Evolutionary conservation across 2,113 vertebrate species (phyloP).

Genomic region (Gavia stellata): DNA sequence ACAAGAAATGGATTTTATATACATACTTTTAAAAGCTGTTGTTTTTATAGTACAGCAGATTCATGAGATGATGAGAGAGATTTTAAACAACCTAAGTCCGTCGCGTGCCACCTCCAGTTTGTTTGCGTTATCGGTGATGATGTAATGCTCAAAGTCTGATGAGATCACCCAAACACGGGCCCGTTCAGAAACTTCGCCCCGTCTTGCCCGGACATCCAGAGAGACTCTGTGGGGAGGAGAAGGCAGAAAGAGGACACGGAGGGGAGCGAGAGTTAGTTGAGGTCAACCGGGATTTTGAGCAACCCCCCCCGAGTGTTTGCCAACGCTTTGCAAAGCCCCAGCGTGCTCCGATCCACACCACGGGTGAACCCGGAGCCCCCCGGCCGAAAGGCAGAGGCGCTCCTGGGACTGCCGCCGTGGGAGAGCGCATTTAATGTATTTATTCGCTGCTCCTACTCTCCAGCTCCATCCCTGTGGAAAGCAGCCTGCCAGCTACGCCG

Average conservation of each 20-base stretch:
- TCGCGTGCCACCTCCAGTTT: conserved; percentile 79
- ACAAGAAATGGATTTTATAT: conserved; percentile 79
- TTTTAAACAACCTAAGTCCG: conserved; percentile 72
- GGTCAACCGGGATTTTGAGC: fast-evolving
- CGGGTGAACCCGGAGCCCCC: background rate
- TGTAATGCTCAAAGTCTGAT: conserved; percentile 88
- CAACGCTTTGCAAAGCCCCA: background rate
- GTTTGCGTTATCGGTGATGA: conserved; percentile 64
- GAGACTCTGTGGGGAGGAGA: conserved; percentile 77
- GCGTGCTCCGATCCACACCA: fast-evolving
- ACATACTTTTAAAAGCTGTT: conserved; percentile 86
- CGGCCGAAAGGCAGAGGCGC: fast-evolving
- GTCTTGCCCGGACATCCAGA: conserved; percentile 93
- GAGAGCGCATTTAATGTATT: fast-evolving
- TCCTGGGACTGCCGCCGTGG: fast-evolving
- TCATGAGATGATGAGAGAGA: conserved; percentile 90
- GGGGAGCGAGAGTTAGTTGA: background rate
- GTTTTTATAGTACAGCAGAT: conserved; percentile 94
- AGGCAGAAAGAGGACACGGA: background rate
- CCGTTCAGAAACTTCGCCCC: conserved; percentile 93
- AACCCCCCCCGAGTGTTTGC: fast-evolving
- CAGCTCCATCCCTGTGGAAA: background rate
- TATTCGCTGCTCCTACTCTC: background rate
- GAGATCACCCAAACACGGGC: conserved; percentile 89
- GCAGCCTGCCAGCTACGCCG: background rate